Conservation (phyloP, 2,888 invertebrate species). For the Epirrhoe tristata region DNA sequence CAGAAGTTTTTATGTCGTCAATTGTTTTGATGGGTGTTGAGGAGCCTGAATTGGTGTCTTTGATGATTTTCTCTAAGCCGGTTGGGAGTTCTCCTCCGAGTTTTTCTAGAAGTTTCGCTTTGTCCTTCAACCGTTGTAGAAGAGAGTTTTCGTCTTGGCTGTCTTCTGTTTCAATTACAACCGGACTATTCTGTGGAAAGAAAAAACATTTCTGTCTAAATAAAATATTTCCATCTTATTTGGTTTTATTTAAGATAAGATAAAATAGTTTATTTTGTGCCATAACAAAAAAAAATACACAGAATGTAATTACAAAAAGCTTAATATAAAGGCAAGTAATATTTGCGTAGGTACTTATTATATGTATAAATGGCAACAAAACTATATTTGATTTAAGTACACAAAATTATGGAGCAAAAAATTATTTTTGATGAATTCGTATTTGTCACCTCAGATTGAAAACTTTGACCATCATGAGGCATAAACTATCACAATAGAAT, state of each 20-base stretch:
- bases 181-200: slow-evolving; percentile 47
- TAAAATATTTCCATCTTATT: not conserved
- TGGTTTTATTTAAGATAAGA: not conserved
- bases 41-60: slow-evolving; percentile 58
- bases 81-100: slow-evolving; percentile 82
- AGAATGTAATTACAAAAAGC: too few relatives aligned
- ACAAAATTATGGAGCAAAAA: not conserved
- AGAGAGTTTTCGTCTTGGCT: slow-evolving; percentile 70
- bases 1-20: slow-evolving; percentile 47
- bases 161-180: slow-evolving; percentile 62
- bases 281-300: too few relatives aligned
- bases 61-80: slow-evolving; percentile 78
- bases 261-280: too few relatives aligned
- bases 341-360: too few relatives aligned
- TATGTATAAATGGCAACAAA: too few relatives aligned
- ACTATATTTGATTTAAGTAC: too few relatives aligned
- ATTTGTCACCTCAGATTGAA: slow-evolving; percentile 77
- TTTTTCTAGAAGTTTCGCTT: slow-evolving; percentile 81
- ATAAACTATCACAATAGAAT: slow-evolving; percentile 54
- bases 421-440: not conserved
- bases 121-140: slow-evolving; percentile 75
- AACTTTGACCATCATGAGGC: slow-evolving; percentile 79
- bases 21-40: slow-evolving; percentile 56
- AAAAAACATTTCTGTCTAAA: not conserved
- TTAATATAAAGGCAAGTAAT: too few relatives aligned